These are phyloP conservation scores for Notodonta dromedarius DNA, from an alignment of 2,888 invertebrate species.

Conservation along the genomic window DNA sequence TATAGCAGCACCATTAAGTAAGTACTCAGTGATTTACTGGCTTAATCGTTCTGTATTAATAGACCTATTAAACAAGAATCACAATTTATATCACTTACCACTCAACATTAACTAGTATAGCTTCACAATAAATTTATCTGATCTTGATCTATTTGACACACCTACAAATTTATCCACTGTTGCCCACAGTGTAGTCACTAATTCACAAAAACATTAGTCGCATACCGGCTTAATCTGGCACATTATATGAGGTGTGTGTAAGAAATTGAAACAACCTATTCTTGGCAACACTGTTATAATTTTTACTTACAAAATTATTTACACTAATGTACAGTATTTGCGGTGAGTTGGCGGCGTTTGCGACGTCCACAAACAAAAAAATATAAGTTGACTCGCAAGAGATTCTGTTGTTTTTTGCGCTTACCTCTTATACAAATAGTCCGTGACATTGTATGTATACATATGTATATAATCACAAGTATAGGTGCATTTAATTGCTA, in stretches of 20 bases:
- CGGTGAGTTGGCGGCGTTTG: neutral
- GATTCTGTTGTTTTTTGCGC: too few relatives aligned
- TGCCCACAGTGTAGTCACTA: neutral
- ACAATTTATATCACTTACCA: neutral
- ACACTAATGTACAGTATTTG: constrained; percentile 41
- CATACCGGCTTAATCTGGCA: too few relatives aligned
- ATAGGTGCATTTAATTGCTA: too few relatives aligned
- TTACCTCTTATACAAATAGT: too few relatives aligned
- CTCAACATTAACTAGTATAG: neutral
- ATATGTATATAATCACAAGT: too few relatives aligned
- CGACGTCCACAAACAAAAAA: neutral
- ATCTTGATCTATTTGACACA: neutral
- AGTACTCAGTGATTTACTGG: constrained; percentile 1
- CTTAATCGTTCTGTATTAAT: neutral
- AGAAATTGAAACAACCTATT: constrained; percentile 22
- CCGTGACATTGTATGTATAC: too few relatives aligned
- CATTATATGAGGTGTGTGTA: too few relatives aligned
- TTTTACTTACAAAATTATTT: constrained; percentile 54
- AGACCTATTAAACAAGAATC: neutral
- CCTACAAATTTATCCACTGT: neutral
- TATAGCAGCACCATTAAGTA: constrained; percentile 21
- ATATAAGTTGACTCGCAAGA: too few relatives aligned
- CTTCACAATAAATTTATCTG: neutral
- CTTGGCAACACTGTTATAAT: constrained; percentile 48
- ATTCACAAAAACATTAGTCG: neutral